A percentile compares a stretch with the other conserved stretches of the same genome.
Conservation (phyloP, 2,888 invertebrate species). For the Netelia fuscicornis region DNA sequence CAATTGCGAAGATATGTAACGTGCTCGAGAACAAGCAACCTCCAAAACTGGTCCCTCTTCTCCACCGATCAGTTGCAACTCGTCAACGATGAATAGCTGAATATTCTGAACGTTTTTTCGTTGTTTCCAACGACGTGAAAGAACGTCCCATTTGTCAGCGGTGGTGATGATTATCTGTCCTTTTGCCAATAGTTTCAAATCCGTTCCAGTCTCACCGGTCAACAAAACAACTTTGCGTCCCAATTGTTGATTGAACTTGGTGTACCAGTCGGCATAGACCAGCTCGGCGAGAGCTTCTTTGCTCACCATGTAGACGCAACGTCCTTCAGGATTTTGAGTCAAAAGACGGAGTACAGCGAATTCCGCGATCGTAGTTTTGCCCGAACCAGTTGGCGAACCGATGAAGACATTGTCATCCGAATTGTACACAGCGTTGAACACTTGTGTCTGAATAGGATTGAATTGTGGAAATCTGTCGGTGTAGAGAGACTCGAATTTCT, state of each 20-base stretch:
- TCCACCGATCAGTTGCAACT: constrained; percentile 95
- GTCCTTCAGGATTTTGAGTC: constrained; percentile 89
- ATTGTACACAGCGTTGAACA: constrained; percentile 99
- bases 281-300: constrained; percentile 96
- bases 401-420: constrained; percentile 99
- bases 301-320: constrained; percentile 97
- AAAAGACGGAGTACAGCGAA: constrained; percentile 96
- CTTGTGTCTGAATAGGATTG: constrained; percentile 99
- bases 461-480: constrained; percentile 95
- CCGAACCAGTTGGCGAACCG: constrained; percentile 96
- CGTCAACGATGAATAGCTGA: constrained; percentile 98
- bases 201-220: constrained; percentile 99
- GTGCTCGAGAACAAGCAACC: constrained; percentile 94
- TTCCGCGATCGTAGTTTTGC: constrained; percentile 98
- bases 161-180: constrained; percentile 98
- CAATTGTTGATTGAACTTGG: constrained; percentile 92
- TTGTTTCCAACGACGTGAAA: constrained; percentile 99
- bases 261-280: constrained; percentile 96
- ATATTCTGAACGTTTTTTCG: constrained; percentile 99
- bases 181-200: constrained; percentile 96
- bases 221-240: constrained; percentile 95
- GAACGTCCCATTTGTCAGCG: constrained; percentile 99
- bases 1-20: constrained; percentile 97
- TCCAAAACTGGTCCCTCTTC: constrained; percentile 98
- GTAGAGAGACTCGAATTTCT: constrained; percentile 94